A percentile compares a stretch with the other conserved stretches of the same genome.
Conservation (phyloP, 2,888 invertebrate species). For the Drosophila eohydei region DNA sequence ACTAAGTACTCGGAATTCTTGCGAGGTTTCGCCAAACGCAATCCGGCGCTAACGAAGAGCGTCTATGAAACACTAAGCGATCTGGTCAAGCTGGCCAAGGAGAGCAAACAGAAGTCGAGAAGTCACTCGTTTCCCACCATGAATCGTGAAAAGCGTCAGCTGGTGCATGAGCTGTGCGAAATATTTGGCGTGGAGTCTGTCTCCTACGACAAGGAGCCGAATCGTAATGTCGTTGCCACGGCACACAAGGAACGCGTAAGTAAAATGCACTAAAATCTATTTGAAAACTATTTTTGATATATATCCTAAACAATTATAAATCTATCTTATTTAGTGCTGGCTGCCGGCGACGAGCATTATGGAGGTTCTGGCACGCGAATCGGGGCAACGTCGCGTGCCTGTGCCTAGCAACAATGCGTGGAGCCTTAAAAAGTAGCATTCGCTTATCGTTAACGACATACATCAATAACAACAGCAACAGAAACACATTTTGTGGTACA, state of each 20-base stretch:
- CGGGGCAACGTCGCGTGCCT: constrained; percentile 91
- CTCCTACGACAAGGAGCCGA: constrained; percentile 97
- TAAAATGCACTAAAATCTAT: constrained; percentile 1
- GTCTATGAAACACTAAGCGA: constrained; percentile 94
- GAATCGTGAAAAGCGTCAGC: constrained; percentile 95
- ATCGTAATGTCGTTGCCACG: constrained; percentile 97
- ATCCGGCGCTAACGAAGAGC: constrained; percentile 91
- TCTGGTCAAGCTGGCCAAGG: constrained; percentile 94
- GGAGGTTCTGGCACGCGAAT: constrained; percentile 92
- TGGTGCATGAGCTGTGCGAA: constrained; percentile 97
- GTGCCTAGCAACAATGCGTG: constrained; percentile 88
- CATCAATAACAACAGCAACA: not conserved
- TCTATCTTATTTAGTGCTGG: constrained; percentile 88
- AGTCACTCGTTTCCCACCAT: constrained; percentile 96
- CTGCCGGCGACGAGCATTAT: constrained; percentile 94
- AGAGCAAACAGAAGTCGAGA: constrained; percentile 92
- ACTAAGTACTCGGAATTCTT: constrained; percentile 95
- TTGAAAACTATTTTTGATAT: not conserved
- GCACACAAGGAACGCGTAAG: constrained; percentile 91
- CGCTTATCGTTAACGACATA: constrained; percentile 38
- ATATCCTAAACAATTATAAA: not conserved
- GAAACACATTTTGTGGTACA: constrained; percentile 19
- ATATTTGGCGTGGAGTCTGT: constrained; percentile 97
- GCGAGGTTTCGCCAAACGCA: constrained; percentile 92
- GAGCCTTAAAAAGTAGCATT: constrained; percentile 81